These are phyloP conservation scores for Epinephelus coioides DNA, from an alignment of 2,797 vertebrate genomes.

Conservation along the genomic window DNA sequence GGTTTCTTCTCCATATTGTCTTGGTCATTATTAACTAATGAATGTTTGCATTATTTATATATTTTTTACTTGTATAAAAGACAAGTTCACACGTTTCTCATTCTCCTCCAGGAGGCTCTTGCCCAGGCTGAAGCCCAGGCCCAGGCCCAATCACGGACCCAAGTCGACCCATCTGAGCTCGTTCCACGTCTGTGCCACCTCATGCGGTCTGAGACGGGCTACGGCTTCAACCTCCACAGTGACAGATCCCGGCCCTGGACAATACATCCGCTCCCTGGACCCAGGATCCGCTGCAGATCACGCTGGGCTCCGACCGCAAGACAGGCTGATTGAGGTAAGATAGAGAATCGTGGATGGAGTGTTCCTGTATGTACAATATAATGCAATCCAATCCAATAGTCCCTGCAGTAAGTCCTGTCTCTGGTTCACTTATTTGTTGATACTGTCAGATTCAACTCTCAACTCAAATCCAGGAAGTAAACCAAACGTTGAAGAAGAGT, in stretches of 20 bases:
- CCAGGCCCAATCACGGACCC: slow-evolving; percentile 43
- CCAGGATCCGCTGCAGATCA: slow-evolving; percentile 90
- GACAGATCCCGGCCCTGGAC: slow-evolving; percentile 94
- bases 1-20: neutral
- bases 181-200: slow-evolving; percentile 93
- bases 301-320: slow-evolving; percentile 93
- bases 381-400: neutral
- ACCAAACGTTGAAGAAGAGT: no score
- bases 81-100: neutral
- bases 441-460: neutral
- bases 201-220: slow-evolving; percentile 89
- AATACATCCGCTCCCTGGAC: slow-evolving; percentile 96
- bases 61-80: neutral
- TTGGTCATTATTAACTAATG: neutral
- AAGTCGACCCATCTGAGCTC: slow-evolving; percentile 83
- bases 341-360: neutral
- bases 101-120: slow-evolving; percentile 71
- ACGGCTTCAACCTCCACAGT: slow-evolving; percentile 98
- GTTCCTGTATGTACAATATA: neutral
- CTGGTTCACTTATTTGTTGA: neutral
- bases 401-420: neutral
- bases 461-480: no score
- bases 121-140: slow-evolving; percentile 46
- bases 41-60: neutral
- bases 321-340: slow-evolving; percentile 94